Conservation (phyloP, 2,113 vertebrate species). For the Pangasianodon hypophthalmus region DNA sequence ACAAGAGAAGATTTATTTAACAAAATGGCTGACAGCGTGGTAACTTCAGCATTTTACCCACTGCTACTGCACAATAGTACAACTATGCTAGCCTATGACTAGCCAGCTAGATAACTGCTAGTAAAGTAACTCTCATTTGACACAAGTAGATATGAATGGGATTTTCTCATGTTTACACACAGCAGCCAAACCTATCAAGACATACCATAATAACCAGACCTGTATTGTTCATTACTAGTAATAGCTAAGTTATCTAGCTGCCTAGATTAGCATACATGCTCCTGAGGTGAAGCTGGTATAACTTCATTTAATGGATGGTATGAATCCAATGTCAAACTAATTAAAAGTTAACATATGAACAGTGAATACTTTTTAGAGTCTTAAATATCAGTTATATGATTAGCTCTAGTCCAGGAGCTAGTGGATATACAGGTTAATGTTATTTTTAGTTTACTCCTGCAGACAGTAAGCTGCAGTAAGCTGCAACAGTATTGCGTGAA, state of each 20-base stretch:
- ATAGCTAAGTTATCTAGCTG: neutral
- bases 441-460: neutral
- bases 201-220: neutral
- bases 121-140: neutral
- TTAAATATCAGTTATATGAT: neutral
- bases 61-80: neutral
- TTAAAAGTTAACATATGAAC: neutral
- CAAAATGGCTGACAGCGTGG: neutral
- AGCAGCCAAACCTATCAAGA: neutral
- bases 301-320: neutral
- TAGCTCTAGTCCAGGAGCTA: neutral
- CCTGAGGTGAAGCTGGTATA: neutral
- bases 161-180: neutral
- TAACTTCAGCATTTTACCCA: neutral
- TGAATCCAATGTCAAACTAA: neutral
- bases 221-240: neutral
- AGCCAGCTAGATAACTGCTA: neutral
- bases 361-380: neutral
- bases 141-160: neutral
- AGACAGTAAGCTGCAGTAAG: neutral
- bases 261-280: neutral
- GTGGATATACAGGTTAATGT: conserved; percentile 1
- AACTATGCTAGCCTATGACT: neutral
- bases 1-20: neutral
- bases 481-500: neutral